Conservation (phyloP, 2,888 invertebrate species). For the Coelinius sp. region DNA sequence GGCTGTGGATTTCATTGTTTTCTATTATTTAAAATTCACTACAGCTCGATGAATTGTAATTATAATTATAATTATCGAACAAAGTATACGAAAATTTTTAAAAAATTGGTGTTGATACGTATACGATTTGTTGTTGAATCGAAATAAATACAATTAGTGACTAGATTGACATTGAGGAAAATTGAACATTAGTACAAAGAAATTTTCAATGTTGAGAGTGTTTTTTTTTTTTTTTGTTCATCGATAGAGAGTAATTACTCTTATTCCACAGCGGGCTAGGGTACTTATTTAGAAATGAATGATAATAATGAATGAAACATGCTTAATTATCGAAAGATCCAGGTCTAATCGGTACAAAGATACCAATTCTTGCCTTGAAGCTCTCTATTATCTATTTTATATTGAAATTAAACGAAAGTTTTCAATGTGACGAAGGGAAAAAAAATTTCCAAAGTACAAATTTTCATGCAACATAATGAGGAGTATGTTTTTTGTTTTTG, state of each 20-base stretch:
- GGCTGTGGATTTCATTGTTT: slow-evolving; percentile 44
- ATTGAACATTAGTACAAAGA: slow-evolving; percentile 26
- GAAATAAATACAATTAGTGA: neutral
- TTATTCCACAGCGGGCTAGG: slow-evolving; percentile 32
- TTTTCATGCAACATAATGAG: slow-evolving; percentile 52
- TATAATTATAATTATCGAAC: too few relatives aligned
- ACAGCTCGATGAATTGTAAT: neutral
- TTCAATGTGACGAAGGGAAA: slow-evolving; percentile 6
- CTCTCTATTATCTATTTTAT: slow-evolving; percentile 63
- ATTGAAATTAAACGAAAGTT: slow-evolving; percentile 36
- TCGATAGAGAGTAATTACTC: slow-evolving; percentile 24
- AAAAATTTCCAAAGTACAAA: slow-evolving; percentile 64
- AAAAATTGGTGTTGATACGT: slow-evolving; percentile 25
- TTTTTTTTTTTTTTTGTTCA: neutral
- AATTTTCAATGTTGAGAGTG: slow-evolving; percentile 26
- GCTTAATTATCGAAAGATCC: slow-evolving; percentile 59
- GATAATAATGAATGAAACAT: slow-evolving; percentile 43
- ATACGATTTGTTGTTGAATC: slow-evolving; percentile 34
- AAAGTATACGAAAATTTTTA: slow-evolving; percentile 25
- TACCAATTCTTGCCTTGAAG: slow-evolving; percentile 71
- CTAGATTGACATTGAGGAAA: slow-evolving; percentile 17
- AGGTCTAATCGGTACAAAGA: slow-evolving; percentile 69
- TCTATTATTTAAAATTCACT: slow-evolving; percentile 15
- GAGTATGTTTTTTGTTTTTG: too few relatives aligned
- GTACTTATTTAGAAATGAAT: slow-evolving; percentile 25